Conservation (phyloP, 2,888 invertebrate species). For the Thera britannica region DNA sequence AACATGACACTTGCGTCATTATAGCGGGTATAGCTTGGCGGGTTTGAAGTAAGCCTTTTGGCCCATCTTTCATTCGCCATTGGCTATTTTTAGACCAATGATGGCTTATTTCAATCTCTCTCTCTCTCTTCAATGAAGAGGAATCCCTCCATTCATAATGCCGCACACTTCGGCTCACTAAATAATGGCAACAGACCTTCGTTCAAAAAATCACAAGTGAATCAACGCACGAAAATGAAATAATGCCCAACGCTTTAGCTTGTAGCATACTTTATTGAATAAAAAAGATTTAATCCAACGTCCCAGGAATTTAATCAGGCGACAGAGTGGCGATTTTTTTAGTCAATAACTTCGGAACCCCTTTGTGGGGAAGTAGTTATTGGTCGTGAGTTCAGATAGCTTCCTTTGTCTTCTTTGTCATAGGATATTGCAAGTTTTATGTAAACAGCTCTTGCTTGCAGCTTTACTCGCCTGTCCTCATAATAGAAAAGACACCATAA, state of each 20-base stretch:
- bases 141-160: too few relatives aligned
- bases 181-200: too few relatives aligned
- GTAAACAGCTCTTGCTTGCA: background rate
- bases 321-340: conserved; percentile 28
- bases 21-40: background rate
- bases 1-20: background rate
- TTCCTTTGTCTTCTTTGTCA: conserved; percentile 4
- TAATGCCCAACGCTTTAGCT: background rate
- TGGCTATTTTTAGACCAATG: too few relatives aligned
- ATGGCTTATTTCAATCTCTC: too few relatives aligned
- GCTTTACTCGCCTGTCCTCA: background rate
- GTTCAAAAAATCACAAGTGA: too few relatives aligned
- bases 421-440: conserved; percentile 18
- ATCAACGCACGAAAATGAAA: background rate
- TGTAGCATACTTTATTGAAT: conserved; percentile 20
- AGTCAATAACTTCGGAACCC: conserved; percentile 27
- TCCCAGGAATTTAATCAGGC: conserved; percentile 42
- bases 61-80: too few relatives aligned
- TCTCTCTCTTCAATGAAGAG: too few relatives aligned
- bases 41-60: too few relatives aligned
- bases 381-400: conserved; percentile 17
- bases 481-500: too few relatives aligned
- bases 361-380: conserved; percentile 24
- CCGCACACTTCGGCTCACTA: too few relatives aligned
- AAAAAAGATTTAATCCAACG: conserved; percentile 37